Conservation (phyloP, 2,113 vertebrate genomes). For the Bolborhynchus lineola region DNA sequence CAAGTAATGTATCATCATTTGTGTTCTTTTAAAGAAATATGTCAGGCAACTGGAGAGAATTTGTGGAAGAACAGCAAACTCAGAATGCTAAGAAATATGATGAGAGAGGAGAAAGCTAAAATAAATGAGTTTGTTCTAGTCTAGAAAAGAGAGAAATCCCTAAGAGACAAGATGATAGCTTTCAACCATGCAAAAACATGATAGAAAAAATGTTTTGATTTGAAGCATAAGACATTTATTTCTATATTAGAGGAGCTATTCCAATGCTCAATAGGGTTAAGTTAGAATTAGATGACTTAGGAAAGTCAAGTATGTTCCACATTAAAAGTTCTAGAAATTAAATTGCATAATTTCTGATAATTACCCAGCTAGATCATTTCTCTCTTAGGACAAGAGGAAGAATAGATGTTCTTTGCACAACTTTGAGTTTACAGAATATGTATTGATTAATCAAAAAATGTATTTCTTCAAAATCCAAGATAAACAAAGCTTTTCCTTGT, state of each 20-base stretch:
- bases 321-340: background rate
- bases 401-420: background rate
- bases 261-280: background rate
- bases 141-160: background rate
- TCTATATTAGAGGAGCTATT: background rate
- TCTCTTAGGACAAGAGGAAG: background rate
- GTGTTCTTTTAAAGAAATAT: background rate
- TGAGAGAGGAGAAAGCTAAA: background rate
- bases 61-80: background rate
- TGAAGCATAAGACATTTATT: background rate
- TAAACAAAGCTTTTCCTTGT: background rate
- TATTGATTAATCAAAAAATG: background rate
- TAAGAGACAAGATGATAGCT: background rate
- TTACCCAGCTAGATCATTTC: rapidly evolving
- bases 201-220: background rate
- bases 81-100: background rate
- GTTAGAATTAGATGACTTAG: background rate
- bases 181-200: background rate
- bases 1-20: background rate
- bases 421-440: background rate
- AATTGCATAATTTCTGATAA: background rate
- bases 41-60: background rate
- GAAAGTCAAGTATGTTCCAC: background rate
- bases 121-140: background rate
- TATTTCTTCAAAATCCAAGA: background rate